Conservation (phyloP, 2,797 vertebrate genomes). For the Telmatherina bonti region DNA sequence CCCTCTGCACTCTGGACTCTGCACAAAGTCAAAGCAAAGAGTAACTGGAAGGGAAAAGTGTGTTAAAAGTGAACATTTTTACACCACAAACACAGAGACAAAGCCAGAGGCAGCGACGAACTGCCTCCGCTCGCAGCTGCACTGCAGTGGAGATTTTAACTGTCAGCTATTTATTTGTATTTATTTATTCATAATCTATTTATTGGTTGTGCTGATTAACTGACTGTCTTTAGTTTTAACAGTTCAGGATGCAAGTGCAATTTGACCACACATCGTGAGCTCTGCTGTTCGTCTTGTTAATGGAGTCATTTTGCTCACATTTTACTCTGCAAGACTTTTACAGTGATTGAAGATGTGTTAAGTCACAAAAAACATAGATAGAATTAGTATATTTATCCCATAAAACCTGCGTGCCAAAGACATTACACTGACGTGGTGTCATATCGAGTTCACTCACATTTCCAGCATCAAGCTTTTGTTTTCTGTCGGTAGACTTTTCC, state of each 20-base stretch:
- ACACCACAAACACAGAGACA: constrained; percentile 11
- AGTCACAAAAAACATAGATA: constrained; percentile 2
- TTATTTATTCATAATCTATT: constrained; percentile 85
- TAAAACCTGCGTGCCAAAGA: constrained; percentile 78
- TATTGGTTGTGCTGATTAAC: constrained; percentile 76
- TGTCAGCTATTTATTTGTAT: constrained; percentile 77
- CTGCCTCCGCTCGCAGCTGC: constrained; percentile 37
- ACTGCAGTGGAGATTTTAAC: constrained; percentile 51
- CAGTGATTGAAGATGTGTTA: constrained; percentile 2
- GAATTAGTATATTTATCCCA: constrained; percentile 37
- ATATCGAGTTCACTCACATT: constrained; percentile 2
- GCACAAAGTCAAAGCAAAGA: constrained; percentile 28
- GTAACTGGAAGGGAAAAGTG: constrained; percentile 16
- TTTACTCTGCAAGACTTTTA: constrained; percentile 15
- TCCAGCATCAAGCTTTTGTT: constrained; percentile 11
- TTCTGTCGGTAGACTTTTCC: not conserved
- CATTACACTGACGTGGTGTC: constrained; percentile 56
- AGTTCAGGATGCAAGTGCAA: constrained; percentile 69
- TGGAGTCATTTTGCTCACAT: constrained; percentile 40
- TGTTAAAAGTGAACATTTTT: not conserved
- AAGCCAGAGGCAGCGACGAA: constrained; percentile 12
- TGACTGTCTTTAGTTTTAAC: constrained; percentile 48
- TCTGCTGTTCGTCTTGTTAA: constrained; percentile 26
- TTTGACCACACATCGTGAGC: constrained; percentile 48
- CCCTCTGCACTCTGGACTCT: constrained; percentile 25